A percentile compares a stretch with the other conserved stretches of the same genome.
Evolutionary conservation across 1,140 invertebrate species (phyloP).

Genomic region (Penaeus vannamei): DNA sequence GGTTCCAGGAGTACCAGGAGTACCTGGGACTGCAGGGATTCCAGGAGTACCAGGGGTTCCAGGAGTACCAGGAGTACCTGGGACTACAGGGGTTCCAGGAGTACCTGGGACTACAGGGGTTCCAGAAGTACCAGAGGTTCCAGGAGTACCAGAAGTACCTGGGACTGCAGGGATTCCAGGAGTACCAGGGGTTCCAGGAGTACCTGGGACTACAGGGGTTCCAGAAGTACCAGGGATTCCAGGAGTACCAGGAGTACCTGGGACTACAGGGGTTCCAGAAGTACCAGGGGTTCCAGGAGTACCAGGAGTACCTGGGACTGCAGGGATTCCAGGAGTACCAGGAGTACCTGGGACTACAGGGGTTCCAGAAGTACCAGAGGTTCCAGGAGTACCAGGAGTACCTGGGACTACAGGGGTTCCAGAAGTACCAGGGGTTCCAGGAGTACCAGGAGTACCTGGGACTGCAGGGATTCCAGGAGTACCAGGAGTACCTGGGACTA

Average conservation of each 20-base stretch:
- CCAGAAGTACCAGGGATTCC: slow-evolving; percentile 26
- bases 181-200: background rate
- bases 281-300: background rate
- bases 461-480: background rate
- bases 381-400: background rate
- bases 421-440: slow-evolving; percentile 7
- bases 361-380: background rate
- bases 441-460: background rate
- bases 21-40: too few relatives aligned
- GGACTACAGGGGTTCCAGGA: background rate
- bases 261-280: background rate
- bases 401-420: background rate
- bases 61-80: background rate
- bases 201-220: background rate
- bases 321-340: background rate
- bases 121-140: background rate
- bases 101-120: background rate
- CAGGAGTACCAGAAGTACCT: slow-evolving; percentile 12
- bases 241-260: slow-evolving; percentile 18
- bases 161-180: background rate
- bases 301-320: background rate
- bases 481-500: slow-evolving; percentile 3
- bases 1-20: too few relatives aligned
- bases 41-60: background rate
- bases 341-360: background rate